Conservation (phyloP, 2,888 invertebrate species). For the Anaspis maculata region DNA sequence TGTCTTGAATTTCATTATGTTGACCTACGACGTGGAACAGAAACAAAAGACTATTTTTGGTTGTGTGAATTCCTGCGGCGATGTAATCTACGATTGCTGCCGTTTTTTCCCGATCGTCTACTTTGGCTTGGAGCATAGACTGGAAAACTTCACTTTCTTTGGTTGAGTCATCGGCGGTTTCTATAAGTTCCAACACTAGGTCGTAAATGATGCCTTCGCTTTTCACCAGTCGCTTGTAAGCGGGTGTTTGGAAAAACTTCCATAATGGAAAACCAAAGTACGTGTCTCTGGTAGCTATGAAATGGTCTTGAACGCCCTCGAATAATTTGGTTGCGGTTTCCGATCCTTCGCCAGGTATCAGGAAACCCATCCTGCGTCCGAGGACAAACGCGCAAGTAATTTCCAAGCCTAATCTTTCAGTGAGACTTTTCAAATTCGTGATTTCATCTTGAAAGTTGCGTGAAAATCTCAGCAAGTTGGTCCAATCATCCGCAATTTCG, state of each 20-base stretch:
- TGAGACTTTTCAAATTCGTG: slow-evolving; percentile 59
- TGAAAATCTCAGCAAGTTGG: slow-evolving; percentile 53
- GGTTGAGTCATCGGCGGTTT: slow-evolving; percentile 49
- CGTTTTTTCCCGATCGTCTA: slow-evolving; percentile 74
- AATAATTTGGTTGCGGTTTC: slow-evolving; percentile 57
- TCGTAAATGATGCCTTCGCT: slow-evolving; percentile 73
- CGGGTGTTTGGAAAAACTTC: slow-evolving; percentile 67
- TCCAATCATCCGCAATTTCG: slow-evolving; percentile 69
- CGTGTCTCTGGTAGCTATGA: slow-evolving; percentile 70
- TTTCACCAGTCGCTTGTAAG: slow-evolving; percentile 60
- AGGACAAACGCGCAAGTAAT: slow-evolving; percentile 72
- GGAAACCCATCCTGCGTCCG: slow-evolving; percentile 70
- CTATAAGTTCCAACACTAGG: slow-evolving; percentile 70
- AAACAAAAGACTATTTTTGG: slow-evolving; percentile 75
- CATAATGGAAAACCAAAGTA: slow-evolving; percentile 75
- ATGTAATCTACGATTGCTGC: slow-evolving; percentile 81
- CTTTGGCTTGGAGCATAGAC: slow-evolving; percentile 61
- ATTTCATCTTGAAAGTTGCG: slow-evolving; percentile 47
- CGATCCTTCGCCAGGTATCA: slow-evolving; percentile 35
- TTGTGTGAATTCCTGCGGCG: slow-evolving; percentile 80
- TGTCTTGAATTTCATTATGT: slow-evolving; percentile 56
- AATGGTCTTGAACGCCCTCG: slow-evolving; percentile 68
- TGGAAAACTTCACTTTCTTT: slow-evolving; percentile 63
- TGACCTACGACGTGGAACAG: slow-evolving; percentile 65
- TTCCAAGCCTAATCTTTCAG: slow-evolving; percentile 73